Evolutionary conservation across 2,113 vertebrate genomes (phyloP), one percentile per base, ranked within the genome.

Genomic region (Macroglossus sobrinus): DNA sequence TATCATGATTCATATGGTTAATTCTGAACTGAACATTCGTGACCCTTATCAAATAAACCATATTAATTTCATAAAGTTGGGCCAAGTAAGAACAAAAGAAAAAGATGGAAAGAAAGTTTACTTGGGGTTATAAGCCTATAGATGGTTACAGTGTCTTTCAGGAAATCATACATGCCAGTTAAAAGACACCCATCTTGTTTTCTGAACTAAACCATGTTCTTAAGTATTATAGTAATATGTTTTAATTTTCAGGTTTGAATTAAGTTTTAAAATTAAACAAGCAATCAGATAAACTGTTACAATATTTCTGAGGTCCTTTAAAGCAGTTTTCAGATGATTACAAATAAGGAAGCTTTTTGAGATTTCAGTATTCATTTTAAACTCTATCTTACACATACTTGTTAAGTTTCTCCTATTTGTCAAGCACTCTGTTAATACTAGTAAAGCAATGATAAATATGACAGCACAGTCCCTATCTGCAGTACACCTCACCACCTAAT

Each of bases 1-100:
- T 57, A 0, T 61, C 85, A n/a, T 47, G n/a, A 96, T 93, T 94
- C 89, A 53, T 63, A 91, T n/a, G n/a, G 45, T 86, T 96, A 68
- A 93, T 92, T 94, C 63, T 84, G 38, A 94, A 82, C 66, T 69
- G 50, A 94, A 57, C 66, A 68, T 76, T 45, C 2, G 22, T 79
- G 82, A 40, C 59, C 38, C 26, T 95, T 38, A 88, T 66, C 30
- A 95, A 86, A 59, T 19, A 86, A 86, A 16, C 22, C 74, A 89
- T 57, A 15, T 59, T 82, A 91, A 91, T 89, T 91, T 93, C 63
- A 91, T 93, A 74, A 89, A 91, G 30, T 26, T 89, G 59, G 53
- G 47, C 89, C 38, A 86, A 91, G 24, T 91, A 78, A 93, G n/a
- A 68, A 59, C 35, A 64, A 35, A 68, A 64, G 59, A 10, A 90